These are phyloP conservation scores for Pseudomyrmex flavicornis DNA, from an alignment of 1,140 invertebrate species.

Conservation along the genomic window DNA sequence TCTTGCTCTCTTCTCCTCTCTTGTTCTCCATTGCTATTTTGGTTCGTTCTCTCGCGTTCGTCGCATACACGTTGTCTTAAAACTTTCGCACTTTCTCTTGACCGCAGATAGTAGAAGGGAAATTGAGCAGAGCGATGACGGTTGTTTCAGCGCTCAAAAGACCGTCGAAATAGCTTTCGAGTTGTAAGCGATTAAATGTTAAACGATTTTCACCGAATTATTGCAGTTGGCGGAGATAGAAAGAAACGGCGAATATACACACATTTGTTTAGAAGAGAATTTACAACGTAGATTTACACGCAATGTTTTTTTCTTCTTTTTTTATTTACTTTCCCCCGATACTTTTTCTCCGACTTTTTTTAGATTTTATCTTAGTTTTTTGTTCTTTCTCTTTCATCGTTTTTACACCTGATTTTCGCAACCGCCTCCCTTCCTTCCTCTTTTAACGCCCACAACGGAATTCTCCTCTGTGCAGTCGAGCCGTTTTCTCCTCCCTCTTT, in stretches of 20 bases:
- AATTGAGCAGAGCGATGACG: slow-evolving; percentile 30
- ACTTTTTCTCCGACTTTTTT: neutral
- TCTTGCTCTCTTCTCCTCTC: neutral
- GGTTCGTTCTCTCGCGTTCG: slow-evolving; percentile 22
- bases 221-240: neutral
- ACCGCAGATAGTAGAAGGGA: slow-evolving; percentile 40
- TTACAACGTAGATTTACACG: too few species aligned
- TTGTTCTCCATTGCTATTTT: slow-evolving; percentile 52
- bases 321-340: neutral
- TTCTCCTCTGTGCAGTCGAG: slow-evolving; percentile 58
- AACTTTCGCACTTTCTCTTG: slow-evolving; percentile 53
- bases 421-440: slow-evolving; percentile 1
- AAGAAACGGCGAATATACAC: too few species aligned
- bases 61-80: slow-evolving; percentile 55
- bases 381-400: neutral
- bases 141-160: slow-evolving; percentile 11
- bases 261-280: too few species aligned
- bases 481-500: slow-evolving; percentile 23
- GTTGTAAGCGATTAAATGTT: neutral
- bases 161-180: neutral
- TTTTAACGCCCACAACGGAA: slow-evolving; percentile 60
- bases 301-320: neutral
- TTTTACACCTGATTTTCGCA: slow-evolving; percentile 13
- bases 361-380: neutral
- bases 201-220: neutral